A percentile compares a stretch with the other conserved stretches of the same genome.
Evolutionary conservation across 2,113 vertebrate species (phyloP).

Genomic region (Hydrolagus affinis): DNA sequence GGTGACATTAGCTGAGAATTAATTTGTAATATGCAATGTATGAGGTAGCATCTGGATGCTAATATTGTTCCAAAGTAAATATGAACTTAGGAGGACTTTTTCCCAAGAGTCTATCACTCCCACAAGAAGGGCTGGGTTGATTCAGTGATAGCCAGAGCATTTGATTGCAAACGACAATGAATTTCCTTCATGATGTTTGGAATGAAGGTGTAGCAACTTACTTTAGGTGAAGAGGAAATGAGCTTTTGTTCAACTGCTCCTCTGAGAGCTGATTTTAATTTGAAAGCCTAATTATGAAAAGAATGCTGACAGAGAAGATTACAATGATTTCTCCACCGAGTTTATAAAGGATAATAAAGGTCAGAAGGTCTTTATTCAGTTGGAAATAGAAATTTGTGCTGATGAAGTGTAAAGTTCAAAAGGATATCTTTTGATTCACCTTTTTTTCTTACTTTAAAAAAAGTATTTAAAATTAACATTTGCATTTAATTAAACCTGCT

Average conservation of each 20-base stretch:
- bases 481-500: too few species aligned
- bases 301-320: not conserved
- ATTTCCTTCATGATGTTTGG: slow-evolving; percentile 5
- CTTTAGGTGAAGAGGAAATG: slow-evolving; percentile 19
- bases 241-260: slow-evolving; percentile 9
- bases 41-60: not conserved
- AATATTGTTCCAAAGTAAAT: not conserved
- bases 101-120: not conserved
- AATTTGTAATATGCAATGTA: not conserved
- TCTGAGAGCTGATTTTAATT: not conserved
- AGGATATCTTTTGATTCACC: too few species aligned
- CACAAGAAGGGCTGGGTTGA: not conserved
- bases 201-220: not conserved
- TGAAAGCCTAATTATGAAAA: slow-evolving; percentile 1
- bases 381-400: too few species aligned
- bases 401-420: too few species aligned
- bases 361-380: too few species aligned
- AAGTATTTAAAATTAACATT: too few species aligned
- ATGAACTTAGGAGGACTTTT: not conserved
- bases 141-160: not conserved
- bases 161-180: not conserved
- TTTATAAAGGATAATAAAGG: too few species aligned
- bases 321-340: not conserved
- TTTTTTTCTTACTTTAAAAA: too few species aligned
- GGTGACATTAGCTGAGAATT: not conserved